Percentiles rank a stretch among this genome's conserved stretches.
Evolutionary conservation across 1,140 invertebrate species (phyloP).

Genomic region (Bombus waltoni): DNA sequence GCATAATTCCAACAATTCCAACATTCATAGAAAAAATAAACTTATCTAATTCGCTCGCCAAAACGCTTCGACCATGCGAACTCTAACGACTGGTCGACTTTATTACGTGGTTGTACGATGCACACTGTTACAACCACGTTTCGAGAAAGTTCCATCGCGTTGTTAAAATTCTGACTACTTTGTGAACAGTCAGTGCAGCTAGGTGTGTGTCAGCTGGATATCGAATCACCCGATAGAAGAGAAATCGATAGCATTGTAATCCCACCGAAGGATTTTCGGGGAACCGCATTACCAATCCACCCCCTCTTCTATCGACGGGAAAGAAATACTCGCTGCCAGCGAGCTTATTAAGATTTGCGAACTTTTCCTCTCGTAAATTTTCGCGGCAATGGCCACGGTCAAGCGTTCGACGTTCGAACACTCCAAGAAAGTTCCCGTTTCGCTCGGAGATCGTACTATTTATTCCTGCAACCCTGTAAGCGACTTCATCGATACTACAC

Average conservation of each 20-base stretch:
- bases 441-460: neutral
- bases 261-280: conserved; percentile 13
- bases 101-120: too few relatives aligned
- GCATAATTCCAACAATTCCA: too few relatives aligned
- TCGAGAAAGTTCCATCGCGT: too few relatives aligned
- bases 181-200: neutral
- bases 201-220: neutral
- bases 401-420: neutral
- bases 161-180: too few relatives aligned
- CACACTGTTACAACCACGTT: neutral
- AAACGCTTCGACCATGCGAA: too few relatives aligned
- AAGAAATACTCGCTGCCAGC: conserved; percentile 37
- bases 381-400: neutral
- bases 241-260: conserved; percentile 60
- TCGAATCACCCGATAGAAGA: conserved; percentile 60
- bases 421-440: neutral
- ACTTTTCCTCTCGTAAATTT: conserved; percentile 29
- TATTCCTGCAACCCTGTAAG: too few relatives aligned
- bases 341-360: conserved; percentile 58
- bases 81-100: too few relatives aligned
- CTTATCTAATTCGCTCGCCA: too few relatives aligned
- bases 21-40: too few relatives aligned
- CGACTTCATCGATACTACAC: too few relatives aligned
- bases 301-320: conserved; percentile 18
- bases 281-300: conserved; percentile 45